Evolutionary conservation across 2,113 vertebrate genomes (phyloP), one percentile per base, ranked within the genome.

Genomic region (Xyrauchen texanus): DNA sequence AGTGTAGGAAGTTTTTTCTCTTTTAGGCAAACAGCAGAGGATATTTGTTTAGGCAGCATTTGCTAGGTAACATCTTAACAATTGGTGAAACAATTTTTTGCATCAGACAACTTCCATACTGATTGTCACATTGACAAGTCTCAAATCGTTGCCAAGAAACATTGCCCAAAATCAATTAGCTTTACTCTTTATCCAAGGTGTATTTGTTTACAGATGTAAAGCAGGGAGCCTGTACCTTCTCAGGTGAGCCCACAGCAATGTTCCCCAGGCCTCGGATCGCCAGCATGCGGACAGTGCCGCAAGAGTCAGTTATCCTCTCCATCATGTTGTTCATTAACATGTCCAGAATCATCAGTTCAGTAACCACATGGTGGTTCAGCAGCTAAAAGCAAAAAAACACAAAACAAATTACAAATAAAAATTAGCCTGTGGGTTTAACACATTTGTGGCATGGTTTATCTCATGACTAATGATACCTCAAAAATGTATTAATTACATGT

Each of bases 241-340:
- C 94, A 0, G 95, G 95, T 0, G 94, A 93, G 13, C 96, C 94
- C 0, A 77, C 66, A 0, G 95, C 92, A 0, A 95, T 73, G 75
- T 98, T 98, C 67, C 95, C 95, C 61, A 98, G 87, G 0, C 96
- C 97, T 0, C 95, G 92, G 1, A 98, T 90, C 0, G 93, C 90
- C 84, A 97, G 83, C 93, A 95, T 92, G 55, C 97, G 92, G 46
- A 98, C 95, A 0, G 89, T 79, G 47, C 87, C 62, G 2, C 90
- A 93, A 0, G 85, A 8, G 80, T 98, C 97, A 4, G 94, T 94
- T 82, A 96, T 94, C 78, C 94, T 90, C 81, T 94, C 92, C 9
- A 84, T 92, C 93, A 96, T 92, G 89, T 88, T 92, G 79, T 96
- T 95, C 94, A 97, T 91, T 68, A 98, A 21, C 0, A 94, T 84